Conservation (phyloP, 1,140 invertebrate genomes). For the Macrocentrus cingulum region DNA sequence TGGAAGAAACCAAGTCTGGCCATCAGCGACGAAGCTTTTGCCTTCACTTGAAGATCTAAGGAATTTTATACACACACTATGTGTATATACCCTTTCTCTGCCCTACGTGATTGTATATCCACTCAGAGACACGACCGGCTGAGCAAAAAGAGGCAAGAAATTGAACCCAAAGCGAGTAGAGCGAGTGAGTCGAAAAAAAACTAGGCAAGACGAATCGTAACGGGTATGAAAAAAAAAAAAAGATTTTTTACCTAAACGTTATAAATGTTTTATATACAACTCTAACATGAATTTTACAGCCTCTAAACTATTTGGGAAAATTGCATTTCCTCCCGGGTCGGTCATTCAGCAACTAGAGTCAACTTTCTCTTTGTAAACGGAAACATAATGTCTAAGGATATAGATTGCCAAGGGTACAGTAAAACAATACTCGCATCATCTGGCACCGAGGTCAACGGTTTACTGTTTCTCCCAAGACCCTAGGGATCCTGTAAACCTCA, state of each 20-base stretch:
- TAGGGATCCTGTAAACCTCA: neutral
- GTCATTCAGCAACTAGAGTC: neutral
- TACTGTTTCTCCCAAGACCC: neutral
- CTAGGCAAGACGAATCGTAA: no score
- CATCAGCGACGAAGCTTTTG: no score
- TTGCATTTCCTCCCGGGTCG: neutral
- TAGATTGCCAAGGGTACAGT: constrained; percentile 1
- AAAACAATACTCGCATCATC: neutral
- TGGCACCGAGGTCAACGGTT: constrained; percentile 3
- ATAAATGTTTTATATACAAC: constrained; percentile 2
- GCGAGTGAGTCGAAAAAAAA: no score
- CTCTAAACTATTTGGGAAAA: neutral
- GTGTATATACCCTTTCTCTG: no score
- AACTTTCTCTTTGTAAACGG: neutral
- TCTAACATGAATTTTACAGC: neutral
- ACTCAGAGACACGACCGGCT: no score
- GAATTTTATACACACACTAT: no score
- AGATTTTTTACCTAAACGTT: neutral
- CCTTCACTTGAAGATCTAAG: no score
- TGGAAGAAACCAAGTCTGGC: no score
- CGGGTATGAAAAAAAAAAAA: no score
- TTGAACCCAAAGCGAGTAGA: no score
- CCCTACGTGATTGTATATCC: no score
- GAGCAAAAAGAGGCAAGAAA: no score
- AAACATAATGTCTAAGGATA: neutral